Evolutionary conservation across 2,113 vertebrate species (phyloP).

Genomic region (Pollachius pollachius): DNA sequence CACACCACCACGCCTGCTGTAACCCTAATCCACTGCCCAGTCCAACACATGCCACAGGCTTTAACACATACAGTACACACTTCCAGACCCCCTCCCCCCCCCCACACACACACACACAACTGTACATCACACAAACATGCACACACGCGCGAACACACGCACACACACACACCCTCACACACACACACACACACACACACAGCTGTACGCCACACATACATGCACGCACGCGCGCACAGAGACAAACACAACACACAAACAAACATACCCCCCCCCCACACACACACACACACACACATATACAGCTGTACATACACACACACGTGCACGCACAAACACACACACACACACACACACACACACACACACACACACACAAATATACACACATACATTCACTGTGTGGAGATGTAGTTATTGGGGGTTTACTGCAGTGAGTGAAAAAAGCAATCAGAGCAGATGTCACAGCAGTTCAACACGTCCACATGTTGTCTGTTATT

Average conservation of each 20-base stretch:
- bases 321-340: slow-evolving; percentile 3
- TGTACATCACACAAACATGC: slow-evolving; percentile 8
- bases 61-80: slow-evolving; percentile 8
- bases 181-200: neutral
- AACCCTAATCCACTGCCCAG: slow-evolving; percentile 56
- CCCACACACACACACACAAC: slow-evolving; percentile 4
- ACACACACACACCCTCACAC: neutral
- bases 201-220: neutral
- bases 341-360: slow-evolving; percentile 34
- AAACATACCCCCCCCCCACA: slow-evolving; percentile 12
- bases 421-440: slow-evolving; percentile 26
- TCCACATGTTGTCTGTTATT: slow-evolving; percentile 47
- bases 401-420: slow-evolving; percentile 22
- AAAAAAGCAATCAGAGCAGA: slow-evolving; percentile 67
- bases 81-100: slow-evolving; percentile 1
- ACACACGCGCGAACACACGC: slow-evolving; percentile 12
- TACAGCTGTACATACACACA: neutral
- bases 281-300: neutral
- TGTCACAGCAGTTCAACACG: slow-evolving; percentile 48
- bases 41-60: slow-evolving; percentile 49
- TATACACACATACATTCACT: slow-evolving; percentile 32
- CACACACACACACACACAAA: slow-evolving; percentile 15
- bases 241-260: slow-evolving; percentile 12
- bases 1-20: slow-evolving; percentile 45
- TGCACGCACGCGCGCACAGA: slow-evolving; percentile 34